Conservation (phyloP, 2,888 invertebrate species). For the Brachynemurus nebulosus region DNA sequence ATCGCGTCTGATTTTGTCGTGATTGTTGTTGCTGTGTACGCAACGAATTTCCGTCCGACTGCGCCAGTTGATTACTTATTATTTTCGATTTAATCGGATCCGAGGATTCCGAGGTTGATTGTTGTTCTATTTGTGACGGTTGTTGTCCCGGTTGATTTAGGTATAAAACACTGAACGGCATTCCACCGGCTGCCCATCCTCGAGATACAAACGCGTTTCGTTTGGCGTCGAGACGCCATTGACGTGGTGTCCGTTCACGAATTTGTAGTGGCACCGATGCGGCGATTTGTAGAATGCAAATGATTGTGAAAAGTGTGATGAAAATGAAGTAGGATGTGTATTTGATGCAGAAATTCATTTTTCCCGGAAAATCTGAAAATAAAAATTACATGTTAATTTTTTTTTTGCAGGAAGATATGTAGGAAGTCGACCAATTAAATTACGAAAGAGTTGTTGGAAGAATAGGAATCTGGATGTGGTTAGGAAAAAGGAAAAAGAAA, state of each 20-base stretch:
- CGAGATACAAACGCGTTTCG: conserved; percentile 29
- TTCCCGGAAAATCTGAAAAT: too few relatives aligned
- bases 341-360: too few relatives aligned
- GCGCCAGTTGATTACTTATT: too few relatives aligned
- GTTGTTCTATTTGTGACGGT: neutral
- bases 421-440: conserved; percentile 94
- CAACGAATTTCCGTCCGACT: conserved; percentile 5
- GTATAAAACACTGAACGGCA: conserved; percentile 38
- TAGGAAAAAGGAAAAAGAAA: conserved; percentile 91
- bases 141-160: conserved; percentile 26
- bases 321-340: too few relatives aligned
- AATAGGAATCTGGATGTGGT: conserved; percentile 86
- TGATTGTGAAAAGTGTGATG: too few relatives aligned
- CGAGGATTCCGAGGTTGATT: neutral
- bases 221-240: neutral
- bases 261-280: neutral
- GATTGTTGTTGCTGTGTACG: conserved; percentile 1
- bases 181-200: conserved; percentile 38
- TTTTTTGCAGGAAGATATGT: conserved; percentile 79
- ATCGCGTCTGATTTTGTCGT: conserved; percentile 9
- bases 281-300: too few relatives aligned
- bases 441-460: conserved; percentile 94
- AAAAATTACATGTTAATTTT: conserved; percentile 12
- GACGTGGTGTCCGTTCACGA: neutral
- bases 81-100: neutral